A percentile compares a stretch with the other conserved stretches of the same genome.
These are phyloP conservation scores for Loris lydekkerianus DNA, from an alignment of 2,797 vertebrate genomes.

Conservation along the genomic window DNA sequence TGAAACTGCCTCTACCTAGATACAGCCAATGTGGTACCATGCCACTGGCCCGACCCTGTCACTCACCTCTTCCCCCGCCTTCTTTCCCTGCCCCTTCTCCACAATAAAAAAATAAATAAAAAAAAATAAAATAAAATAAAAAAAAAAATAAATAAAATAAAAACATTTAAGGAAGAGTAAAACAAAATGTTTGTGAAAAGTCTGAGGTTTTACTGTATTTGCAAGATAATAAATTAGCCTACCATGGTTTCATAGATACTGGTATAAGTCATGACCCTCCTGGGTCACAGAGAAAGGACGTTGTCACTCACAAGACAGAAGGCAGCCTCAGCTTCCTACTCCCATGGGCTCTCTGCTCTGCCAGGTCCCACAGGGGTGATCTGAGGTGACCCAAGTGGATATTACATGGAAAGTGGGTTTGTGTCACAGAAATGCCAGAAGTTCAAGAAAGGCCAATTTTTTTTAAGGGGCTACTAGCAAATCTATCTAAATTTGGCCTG, in stretches of 20 bases:
- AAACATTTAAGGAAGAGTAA: neutral
- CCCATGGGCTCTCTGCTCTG: neutral
- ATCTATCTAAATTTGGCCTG: neutral
- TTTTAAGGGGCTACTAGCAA: neutral
- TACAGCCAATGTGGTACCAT: too few species aligned
- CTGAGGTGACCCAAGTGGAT: neutral
- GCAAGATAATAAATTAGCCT: neutral
- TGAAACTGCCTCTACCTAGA: too few species aligned
- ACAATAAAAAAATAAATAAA: too few species aligned
- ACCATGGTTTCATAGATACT: neutral
- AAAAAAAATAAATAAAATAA: too few species aligned
- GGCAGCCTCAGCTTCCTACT: neutral
- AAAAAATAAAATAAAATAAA: too few species aligned
- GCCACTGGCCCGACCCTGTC: too few species aligned
- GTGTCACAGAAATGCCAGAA: neutral
- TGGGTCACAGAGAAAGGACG: neutral
- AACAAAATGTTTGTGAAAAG: neutral
- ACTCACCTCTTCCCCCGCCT: too few species aligned
- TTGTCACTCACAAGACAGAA: neutral
- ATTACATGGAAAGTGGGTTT: neutral
- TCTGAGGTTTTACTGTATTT: neutral
- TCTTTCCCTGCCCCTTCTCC: too few species aligned
- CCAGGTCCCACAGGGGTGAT: rapidly evolving
- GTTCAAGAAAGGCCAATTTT: neutral
- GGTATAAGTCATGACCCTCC: neutral